Base-by-base conservation (phyloP, 2,797 vertebrate species). In the Bradypodion pumilum region DNA sequence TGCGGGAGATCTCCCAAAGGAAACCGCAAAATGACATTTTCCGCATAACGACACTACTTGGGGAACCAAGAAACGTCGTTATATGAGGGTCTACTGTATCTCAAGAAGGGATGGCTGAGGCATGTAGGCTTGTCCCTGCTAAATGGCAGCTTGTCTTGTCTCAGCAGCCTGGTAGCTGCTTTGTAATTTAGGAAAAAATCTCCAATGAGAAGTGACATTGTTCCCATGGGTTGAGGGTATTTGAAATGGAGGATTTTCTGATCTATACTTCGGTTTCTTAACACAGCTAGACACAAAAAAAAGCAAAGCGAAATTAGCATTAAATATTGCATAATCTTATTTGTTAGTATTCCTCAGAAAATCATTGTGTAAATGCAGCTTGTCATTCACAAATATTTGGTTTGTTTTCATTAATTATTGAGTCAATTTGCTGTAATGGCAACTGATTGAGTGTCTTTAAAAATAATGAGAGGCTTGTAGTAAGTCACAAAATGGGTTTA, bases 281-380 rank as follows among this genome's bases (percentile, higher is more conserved):
- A 40, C 35, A 77, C 21, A 77, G 37, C 65, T 83, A 68, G 69
- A 12, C 72, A 75, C 62, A 19, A 60, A 49, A 49, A 74, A 79
- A 70, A 74, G 72, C 56, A 63, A 80, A 85, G 59, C 66, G 52
- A 80, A 68, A 85, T 80, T 37, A 66, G 66, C 69, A 76, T 85
- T 60, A 75, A 84, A 85, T 65, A 75, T 23, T 80, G 25, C n/a
- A 16, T 42, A 62, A 12, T 81, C 65, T 62, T 75, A 49, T 62
- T n/a, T 70, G 83, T 13, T 84, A 42, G 2, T 82, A 81, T 81
- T 88, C 37, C 88, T 90, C 46, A 74, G 78, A 69, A 59, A 79
- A 85, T n/a, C 40, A 13, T 80, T 84, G 46, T 44, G 25, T 75
- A 3, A 42, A 27, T 90, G 83, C 63, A 86, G 89, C 75, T 10